Percentiles rank a stretch among this genome's conserved stretches.
Evolutionary conservation across 2,888 invertebrate genomes (phyloP).

Genomic region (Tolmerus cingulatus): DNA sequence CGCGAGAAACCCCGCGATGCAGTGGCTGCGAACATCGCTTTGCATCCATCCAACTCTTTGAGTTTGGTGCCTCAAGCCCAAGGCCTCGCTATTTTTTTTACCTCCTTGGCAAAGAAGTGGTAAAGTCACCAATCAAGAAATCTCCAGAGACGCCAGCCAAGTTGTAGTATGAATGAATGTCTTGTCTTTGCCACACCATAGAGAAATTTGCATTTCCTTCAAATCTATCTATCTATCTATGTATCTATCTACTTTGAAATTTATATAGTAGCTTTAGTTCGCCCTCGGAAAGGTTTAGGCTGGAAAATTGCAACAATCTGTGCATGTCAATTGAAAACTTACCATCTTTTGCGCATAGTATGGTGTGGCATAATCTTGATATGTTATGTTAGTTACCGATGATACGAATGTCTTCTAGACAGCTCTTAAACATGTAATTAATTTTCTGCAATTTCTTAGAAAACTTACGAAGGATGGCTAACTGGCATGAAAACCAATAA

Average conservation of each 20-base stretch:
- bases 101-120: slow-evolving; percentile 5
- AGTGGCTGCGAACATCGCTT: background rate
- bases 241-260: no score
- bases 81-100: slow-evolving; percentile 1
- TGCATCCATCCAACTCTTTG: background rate
- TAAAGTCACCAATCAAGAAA: slow-evolving; percentile 28
- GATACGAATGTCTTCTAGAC: background rate
- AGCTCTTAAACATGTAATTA: slow-evolving; percentile 13
- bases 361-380: background rate
- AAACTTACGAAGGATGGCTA: background rate
- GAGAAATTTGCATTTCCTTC: slow-evolving; percentile 33
- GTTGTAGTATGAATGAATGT: slow-evolving; percentile 1
- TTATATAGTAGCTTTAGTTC: background rate
- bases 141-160: slow-evolving; percentile 4
- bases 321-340: slow-evolving; percentile 4
- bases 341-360: background rate
- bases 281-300: slow-evolving; percentile 21
- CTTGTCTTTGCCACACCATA: slow-evolving; percentile 4
- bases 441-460: background rate
- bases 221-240: background rate
- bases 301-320: slow-evolving; percentile 16
- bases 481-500: slow-evolving; percentile 14
- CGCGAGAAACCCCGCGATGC: background rate
- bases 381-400: background rate
- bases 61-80: background rate